Percentiles rank a stretch among this genome's conserved stretches.
Evolutionary conservation across 2,888 invertebrate species (phyloP).

Genomic region (Furcula furcula): DNA sequence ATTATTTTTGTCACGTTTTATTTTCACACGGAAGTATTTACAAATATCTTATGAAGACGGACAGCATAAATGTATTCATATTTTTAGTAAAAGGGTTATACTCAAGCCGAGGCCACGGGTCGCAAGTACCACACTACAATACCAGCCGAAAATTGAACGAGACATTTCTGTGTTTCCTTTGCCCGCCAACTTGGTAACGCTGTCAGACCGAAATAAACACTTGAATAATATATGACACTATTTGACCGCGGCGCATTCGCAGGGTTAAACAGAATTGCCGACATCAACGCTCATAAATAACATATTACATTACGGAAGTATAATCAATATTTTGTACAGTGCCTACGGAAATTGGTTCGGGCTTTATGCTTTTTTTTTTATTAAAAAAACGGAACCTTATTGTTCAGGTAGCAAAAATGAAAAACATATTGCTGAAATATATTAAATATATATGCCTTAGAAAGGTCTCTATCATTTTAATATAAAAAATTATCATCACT

Average conservation of each 20-base stretch:
- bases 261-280: not conserved
- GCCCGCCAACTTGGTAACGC: not conserved
- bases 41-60: not conserved
- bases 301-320: not conserved
- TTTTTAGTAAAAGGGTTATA: not conserved
- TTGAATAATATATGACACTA: not conserved
- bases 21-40: no score
- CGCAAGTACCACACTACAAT: not conserved
- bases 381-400: not conserved
- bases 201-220: not conserved
- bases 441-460: no score
- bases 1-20: no score
- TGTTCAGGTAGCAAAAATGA: no score
- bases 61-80: not conserved
- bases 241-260: not conserved
- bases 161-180: not conserved
- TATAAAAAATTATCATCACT: no score
- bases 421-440: no score
- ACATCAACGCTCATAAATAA: not conserved
- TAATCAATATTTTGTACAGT: not conserved
- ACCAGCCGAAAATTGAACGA: not conserved
- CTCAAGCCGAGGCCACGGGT: not conserved
- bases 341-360: not conserved
- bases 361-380: not conserved
- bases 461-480: no score